Conservation (phyloP, 2,113 vertebrate genomes). For the Sapajus apella region DNA sequence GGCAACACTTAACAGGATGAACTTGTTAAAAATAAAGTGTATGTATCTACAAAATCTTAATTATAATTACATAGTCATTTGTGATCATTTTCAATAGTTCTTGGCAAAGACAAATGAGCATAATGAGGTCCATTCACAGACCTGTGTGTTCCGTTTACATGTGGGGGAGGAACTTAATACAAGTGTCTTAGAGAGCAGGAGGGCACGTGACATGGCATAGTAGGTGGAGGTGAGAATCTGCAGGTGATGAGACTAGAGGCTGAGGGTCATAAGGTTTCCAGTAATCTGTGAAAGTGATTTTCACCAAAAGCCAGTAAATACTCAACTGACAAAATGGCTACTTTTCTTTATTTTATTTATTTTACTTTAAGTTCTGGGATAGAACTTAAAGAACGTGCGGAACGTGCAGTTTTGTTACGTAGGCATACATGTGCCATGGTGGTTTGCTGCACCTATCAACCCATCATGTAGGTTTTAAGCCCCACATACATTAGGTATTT, state of each 20-base stretch:
- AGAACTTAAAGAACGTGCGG: no score
- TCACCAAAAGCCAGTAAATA: constrained; percentile 3
- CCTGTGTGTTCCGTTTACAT: background rate
- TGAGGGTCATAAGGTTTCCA: background rate
- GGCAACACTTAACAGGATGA: constrained; percentile 66
- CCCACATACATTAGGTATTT: no score
- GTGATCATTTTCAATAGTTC: constrained; percentile 67
- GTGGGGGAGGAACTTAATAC: background rate
- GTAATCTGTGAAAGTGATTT: background rate
- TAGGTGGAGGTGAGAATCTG: background rate
- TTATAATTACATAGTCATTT: constrained; percentile 76
- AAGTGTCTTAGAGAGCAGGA: background rate
- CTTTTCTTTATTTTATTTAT: background rate
- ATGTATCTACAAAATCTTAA: constrained; percentile 53
- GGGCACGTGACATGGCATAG: background rate
- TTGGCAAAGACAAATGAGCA: constrained; percentile 65
- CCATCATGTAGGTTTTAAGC: no score
- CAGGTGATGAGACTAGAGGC: no score
- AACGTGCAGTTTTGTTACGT: no score
- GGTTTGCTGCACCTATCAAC: no score
- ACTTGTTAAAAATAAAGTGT: constrained; percentile 72
- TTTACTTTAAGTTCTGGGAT: no score
- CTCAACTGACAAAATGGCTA: background rate
- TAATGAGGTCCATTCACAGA: constrained; percentile 57
- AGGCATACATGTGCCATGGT: no score